Evolutionary conservation across 2,113 vertebrate species (phyloP).

Genomic region (Odocoileus hemionus): DNA sequence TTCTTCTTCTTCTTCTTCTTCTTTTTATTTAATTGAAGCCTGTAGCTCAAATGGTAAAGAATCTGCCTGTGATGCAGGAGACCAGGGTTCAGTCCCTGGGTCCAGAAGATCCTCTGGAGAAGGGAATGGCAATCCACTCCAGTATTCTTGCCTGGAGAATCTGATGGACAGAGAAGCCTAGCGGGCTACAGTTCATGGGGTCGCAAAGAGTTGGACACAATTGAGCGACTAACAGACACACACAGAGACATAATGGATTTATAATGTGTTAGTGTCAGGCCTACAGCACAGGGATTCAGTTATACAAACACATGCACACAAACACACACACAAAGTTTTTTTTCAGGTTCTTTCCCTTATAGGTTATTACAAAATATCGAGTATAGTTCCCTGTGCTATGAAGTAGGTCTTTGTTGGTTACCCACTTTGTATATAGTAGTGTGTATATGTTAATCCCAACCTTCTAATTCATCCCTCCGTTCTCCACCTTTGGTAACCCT

Average conservation of each 20-base stretch:
- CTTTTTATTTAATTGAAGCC: neutral
- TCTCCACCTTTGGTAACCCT: neutral
- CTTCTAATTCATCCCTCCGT: neutral
- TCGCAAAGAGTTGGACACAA: neutral
- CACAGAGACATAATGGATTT: neutral
- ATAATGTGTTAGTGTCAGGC: neutral
- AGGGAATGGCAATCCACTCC: neutral
- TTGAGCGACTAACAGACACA: neutral
- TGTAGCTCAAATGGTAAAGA: neutral
- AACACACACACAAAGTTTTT: neutral
- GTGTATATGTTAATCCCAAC: neutral
- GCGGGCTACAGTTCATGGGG: neutral
- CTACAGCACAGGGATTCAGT: neutral
- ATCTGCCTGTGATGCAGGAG: neutral
- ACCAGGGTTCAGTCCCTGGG: neutral
- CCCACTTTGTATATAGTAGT: neutral
- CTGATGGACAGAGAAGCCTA: neutral
- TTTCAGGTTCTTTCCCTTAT: neutral
- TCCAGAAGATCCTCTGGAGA: neutral
- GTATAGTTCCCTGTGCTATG: neutral
- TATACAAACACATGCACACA: neutral
- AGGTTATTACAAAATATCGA: neutral
- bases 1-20: neutral
- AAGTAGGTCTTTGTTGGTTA: neutral
- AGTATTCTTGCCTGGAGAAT: neutral